Conservation (phyloP, 2,113 vertebrate species). For the Labeo rohita region DNA sequence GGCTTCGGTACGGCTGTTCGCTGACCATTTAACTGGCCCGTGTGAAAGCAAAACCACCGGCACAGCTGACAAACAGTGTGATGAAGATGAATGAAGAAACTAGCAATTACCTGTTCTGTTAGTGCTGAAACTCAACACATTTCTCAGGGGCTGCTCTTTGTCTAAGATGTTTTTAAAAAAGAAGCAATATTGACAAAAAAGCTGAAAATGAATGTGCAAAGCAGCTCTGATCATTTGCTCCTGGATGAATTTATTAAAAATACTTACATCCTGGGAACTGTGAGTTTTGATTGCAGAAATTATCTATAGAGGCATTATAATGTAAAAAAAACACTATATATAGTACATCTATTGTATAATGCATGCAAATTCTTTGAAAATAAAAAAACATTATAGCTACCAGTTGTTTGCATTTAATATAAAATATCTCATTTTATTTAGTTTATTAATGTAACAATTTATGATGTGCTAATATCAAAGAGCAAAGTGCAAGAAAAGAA, state of each 20-base stretch:
- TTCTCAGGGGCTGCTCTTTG: not conserved
- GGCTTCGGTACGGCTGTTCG: constrained; percentile 69
- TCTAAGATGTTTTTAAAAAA: not conserved
- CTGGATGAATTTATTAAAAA: not conserved
- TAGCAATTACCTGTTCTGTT: constrained; percentile 25
- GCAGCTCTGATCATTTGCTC: not conserved
- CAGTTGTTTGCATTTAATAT: constrained; percentile 9
- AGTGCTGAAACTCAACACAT: not conserved
- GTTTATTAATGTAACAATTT: not conserved
- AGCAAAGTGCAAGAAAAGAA: not conserved
- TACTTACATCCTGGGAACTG: not conserved
- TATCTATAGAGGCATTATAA: not conserved
- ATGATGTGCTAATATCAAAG: not conserved
- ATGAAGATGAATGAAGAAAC: constrained; percentile 39
- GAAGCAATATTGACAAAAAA: not conserved
- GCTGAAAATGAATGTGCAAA: not conserved
- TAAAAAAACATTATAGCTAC: not conserved
- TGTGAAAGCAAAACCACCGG: constrained; percentile 66
- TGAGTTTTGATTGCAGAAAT: not conserved
- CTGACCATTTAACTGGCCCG: constrained; percentile 71
- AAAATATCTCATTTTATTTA: constrained; percentile 7
- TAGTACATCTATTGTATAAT: not conserved
- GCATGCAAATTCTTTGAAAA: not conserved
- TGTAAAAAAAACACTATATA: not conserved
- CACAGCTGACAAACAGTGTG: constrained; percentile 39